Percentiles rank a stretch among this genome's conserved stretches.
phyloP scores from a whole-genome alignment of 2,113 vertebrate species.

The Coturnix japonica region DNA sequence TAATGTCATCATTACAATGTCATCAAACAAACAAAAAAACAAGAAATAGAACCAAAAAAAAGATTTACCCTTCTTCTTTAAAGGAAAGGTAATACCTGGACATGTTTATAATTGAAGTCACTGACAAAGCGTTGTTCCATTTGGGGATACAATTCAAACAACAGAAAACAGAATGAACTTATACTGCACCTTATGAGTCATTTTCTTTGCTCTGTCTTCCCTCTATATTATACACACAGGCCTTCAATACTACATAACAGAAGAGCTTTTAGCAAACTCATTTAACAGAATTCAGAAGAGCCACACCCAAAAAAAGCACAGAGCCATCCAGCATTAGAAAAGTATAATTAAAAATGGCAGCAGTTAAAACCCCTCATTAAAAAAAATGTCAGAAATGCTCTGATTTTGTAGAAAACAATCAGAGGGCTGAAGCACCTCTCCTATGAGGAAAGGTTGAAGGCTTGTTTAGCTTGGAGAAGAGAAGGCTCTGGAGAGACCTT shows the following conservation, averaged over 20 bases:
- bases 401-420: neutral
- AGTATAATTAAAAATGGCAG: neutral
- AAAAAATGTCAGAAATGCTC: neutral
- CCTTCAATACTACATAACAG: neutral
- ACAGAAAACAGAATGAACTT: neutral
- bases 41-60: neutral
- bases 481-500: too few relatives aligned
- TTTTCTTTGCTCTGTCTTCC: neutral
- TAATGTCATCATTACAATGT: too few relatives aligned
- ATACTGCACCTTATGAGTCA: too few relatives aligned
- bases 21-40: neutral
- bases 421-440: too few relatives aligned
- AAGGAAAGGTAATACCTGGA: neutral
- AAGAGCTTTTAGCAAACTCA: neutral
- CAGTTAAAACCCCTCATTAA: neutral
- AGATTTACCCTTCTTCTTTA: neutral
- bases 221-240: neutral
- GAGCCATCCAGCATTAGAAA: neutral
- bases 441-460: too few relatives aligned
- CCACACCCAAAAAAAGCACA: neutral
- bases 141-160: neutral
- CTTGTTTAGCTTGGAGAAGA: too few relatives aligned
- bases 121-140: neutral
- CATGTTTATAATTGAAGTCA: neutral
- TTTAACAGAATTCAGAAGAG: neutral